Base-by-base conservation (phyloP, 2,888 invertebrate species). In the Agrilus cyanescens region DNA sequence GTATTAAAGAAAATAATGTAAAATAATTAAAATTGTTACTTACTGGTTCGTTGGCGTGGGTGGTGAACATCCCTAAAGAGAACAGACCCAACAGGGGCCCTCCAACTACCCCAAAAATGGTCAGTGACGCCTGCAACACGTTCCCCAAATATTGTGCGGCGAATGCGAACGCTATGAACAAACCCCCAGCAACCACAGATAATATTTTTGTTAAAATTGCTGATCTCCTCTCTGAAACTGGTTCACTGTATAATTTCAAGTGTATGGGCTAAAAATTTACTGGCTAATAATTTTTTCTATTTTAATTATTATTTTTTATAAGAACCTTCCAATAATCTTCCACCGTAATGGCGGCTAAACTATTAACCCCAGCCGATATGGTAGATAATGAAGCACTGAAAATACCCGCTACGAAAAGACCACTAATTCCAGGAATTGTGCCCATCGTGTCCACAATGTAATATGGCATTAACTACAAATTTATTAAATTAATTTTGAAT, bases 381-480 rank as follows among this genome's bases (percentile, higher is more conserved):
- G 93, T 91, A 35, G 93, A 91, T 8, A 94, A 70, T 1, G 91
- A 85, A 0, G 89, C 94, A 53, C 89, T 89, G 61, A 94, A 91
- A 46, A 95, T 84, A 3, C 93, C 85, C 4, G 93, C 87, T 0
- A 93, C 83, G 60, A 94, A 93, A 15, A 95, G 71, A 0, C 95
- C 95, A 0, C 90, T 78, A 14, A 95, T 58, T 0, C 93, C 94
- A 0, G 87, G 85, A 39, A 78, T 66, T 38, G 73, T 58, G 0
- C 74, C 69, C 81, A 93, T 78, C 0, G 76, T 78, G 48, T 85
- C 81, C 49, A 85, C 78, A 14, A 86, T 85, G 60, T 82, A 87
- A 42, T 76, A 72, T 0, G 86, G 85, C 82, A 87, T 82, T 38
- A 86, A 54, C 63, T 70, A 52, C 37, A 53, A 57, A 52, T 39